These are phyloP conservation scores for Neofelis nebulosa DNA, from an alignment of 2,113 vertebrate genomes.

Conservation along the genomic window DNA sequence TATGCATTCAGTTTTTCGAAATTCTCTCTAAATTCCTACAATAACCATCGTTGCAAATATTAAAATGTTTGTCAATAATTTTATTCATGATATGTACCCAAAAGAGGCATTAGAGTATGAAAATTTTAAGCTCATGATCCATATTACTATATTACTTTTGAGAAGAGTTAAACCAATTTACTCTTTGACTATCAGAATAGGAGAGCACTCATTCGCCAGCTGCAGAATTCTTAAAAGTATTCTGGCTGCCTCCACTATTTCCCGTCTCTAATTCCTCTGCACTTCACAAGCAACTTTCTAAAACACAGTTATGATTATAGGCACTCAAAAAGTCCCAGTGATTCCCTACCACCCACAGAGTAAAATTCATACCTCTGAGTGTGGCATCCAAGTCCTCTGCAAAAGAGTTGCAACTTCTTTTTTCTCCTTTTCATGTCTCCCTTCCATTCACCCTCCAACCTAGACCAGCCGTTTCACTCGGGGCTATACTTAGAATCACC, in stretches of 20 bases:
- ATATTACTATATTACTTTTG: slow-evolving; percentile 21
- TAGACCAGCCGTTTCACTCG: not conserved
- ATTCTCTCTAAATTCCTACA: not conserved
- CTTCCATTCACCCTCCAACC: not conserved
- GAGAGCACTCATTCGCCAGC: not conserved
- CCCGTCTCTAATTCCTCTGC: not conserved
- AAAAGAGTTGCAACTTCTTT: not conserved
- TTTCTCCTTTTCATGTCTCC: not conserved
- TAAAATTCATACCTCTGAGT: not conserved
- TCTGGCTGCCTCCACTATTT: not conserved
- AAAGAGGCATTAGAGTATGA: not conserved
- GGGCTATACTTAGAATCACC: not conserved
- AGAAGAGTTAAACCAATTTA: not conserved
- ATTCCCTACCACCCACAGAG: not conserved
- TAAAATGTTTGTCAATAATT: not conserved
- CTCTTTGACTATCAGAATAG: not conserved
- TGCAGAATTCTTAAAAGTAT: not conserved
- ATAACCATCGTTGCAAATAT: not conserved
- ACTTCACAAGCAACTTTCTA: not conserved
- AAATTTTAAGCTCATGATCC: not conserved
- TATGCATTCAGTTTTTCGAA: not conserved
- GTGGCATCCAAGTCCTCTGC: fast-evolving
- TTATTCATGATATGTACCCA: not conserved
- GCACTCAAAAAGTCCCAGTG: not conserved
- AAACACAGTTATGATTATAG: not conserved